phyloP scores from a whole-genome alignment of 2,888 invertebrate species.

The Crocallis elinguaria region DNA sequence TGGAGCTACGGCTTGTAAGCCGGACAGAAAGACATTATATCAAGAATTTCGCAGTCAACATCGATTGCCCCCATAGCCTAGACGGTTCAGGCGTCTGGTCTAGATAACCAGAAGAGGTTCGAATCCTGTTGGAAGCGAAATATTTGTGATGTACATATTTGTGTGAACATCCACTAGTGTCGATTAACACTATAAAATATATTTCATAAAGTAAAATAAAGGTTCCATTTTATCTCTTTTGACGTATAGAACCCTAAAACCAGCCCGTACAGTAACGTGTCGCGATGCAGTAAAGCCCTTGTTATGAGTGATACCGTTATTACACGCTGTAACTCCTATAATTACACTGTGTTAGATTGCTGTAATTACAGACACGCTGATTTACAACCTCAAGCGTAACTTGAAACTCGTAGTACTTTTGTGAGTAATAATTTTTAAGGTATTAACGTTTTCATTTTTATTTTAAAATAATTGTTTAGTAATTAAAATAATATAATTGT shows the following conservation, averaged over 20 bases:
- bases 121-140: too few species aligned
- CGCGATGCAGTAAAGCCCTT: neutral
- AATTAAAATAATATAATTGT: neutral
- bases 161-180: too few species aligned
- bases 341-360: conserved; percentile 10
- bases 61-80: too few species aligned
- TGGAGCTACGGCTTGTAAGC: too few species aligned
- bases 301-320: conserved; percentile 8
- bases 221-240: too few species aligned
- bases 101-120: too few species aligned
- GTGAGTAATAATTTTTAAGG: conserved; percentile 2
- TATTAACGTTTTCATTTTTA: neutral
- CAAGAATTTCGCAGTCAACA: too few species aligned
- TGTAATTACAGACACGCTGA: conserved; percentile 19
- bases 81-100: too few species aligned
- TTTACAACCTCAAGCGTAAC: conserved; percentile 19
- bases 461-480: neutral
- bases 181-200: too few species aligned
- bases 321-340: conserved; percentile 13
- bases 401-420: conserved; percentile 11
- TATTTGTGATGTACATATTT: too few species aligned
- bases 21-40: too few species aligned
- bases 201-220: too few species aligned
- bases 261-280: neutral
- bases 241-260: neutral